Conservation (phyloP, 1,140 invertebrate genomes). For the Aphelenchoides besseyi region DNA sequence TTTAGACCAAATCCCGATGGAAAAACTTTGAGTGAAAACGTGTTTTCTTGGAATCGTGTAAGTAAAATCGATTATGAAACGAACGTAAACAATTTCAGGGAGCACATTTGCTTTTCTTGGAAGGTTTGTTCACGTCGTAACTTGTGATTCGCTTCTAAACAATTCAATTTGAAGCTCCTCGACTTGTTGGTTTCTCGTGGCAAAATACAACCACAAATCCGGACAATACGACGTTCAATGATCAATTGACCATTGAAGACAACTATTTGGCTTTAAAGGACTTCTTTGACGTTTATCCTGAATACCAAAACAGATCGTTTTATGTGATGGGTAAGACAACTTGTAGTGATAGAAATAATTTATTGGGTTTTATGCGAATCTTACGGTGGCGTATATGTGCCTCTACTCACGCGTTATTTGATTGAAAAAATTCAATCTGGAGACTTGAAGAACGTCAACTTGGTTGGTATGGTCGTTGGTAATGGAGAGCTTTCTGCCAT, state of each 20-base stretch:
- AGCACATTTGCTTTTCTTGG: background rate
- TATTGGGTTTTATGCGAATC: constrained; percentile 64
- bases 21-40: constrained; percentile 63
- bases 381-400: constrained; percentile 64
- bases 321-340: constrained; percentile 62
- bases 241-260: constrained; percentile 42
- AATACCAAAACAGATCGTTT: constrained; percentile 64
- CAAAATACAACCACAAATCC: background rate
- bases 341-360: background rate
- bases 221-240: constrained; percentile 17
- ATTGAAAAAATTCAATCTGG: constrained; percentile 44
- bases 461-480: constrained; percentile 53
- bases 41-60: constrained; percentile 66
- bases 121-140: too few species aligned
- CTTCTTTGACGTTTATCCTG: constrained; percentile 67
- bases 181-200: constrained; percentile 40
- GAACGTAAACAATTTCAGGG: too few species aligned
- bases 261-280: constrained; percentile 65
- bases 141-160: too few species aligned
- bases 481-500: constrained; percentile 47
- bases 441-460: constrained; percentile 39
- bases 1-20: constrained; percentile 62
- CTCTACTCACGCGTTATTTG: constrained; percentile 67
- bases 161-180: constrained; percentile 46
- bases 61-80: constrained; percentile 63